phyloP scores from a whole-genome alignment of 1,140 invertebrate genomes.

The Pemphigus obesinymphae region DNA sequence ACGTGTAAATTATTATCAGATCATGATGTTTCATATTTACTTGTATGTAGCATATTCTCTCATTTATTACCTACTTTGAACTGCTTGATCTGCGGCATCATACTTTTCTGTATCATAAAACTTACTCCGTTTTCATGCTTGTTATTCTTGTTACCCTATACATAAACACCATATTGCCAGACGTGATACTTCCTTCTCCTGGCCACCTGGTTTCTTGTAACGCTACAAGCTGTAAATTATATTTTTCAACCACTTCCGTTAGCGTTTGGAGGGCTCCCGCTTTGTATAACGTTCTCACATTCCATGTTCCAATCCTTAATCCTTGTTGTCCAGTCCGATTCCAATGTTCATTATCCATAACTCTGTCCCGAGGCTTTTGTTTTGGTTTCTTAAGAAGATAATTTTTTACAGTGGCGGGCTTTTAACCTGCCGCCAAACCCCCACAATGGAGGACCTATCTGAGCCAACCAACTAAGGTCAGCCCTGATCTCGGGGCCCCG shows the following conservation, averaged over 20 bases:
- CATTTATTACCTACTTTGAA: conserved; percentile 6
- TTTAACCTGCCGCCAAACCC: not conserved
- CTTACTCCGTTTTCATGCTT: not conserved
- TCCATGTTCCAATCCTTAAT: not conserved
- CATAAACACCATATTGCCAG: not conserved
- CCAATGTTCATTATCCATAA: not conserved
- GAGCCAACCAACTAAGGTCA: not conserved
- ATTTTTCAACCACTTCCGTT: not conserved
- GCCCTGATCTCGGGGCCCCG: not conserved
- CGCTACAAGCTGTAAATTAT: not conserved
- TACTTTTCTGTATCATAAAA: not conserved
- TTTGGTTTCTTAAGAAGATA: conserved; percentile 12
- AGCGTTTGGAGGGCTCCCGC: not conserved
- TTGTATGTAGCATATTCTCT: conserved; percentile 15
- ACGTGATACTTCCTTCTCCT: not conserved
- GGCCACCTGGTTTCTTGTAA: not conserved
- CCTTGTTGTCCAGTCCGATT: not conserved
- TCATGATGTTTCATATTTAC: conserved; percentile 1
- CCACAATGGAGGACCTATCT: not conserved
- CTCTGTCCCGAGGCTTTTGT: conserved; percentile 16
- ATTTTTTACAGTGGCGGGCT: not conserved
- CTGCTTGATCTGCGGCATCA: not conserved
- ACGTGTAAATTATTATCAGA: conserved; percentile 6
- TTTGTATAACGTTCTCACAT: not conserved
- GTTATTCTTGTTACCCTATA: not conserved